These are phyloP conservation scores for Anoplolepis gracilipes DNA, from an alignment of 1,140 invertebrate genomes.

Conservation along the genomic window DNA sequence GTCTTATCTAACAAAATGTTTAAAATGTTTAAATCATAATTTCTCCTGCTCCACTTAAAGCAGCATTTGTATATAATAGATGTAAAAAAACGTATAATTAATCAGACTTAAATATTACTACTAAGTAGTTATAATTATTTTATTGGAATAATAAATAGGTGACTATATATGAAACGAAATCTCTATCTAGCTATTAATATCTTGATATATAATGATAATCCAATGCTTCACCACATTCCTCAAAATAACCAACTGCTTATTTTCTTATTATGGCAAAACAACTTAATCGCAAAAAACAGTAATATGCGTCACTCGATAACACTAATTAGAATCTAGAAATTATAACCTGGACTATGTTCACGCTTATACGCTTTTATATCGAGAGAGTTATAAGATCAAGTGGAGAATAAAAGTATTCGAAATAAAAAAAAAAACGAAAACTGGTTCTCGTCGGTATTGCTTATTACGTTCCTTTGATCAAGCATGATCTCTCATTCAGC, in stretches of 20 bases:
- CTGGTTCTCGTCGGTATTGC: too few relatives aligned
- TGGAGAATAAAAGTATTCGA: conserved; percentile 3
- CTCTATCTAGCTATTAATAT: conserved; percentile 34
- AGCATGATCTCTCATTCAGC: too few relatives aligned
- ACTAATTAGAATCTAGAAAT: background rate
- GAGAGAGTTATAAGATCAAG: conserved; percentile 20
- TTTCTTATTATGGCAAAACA: background rate
- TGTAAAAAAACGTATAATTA: background rate
- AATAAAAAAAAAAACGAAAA: too few relatives aligned
- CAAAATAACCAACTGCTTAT: background rate
- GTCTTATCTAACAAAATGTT: background rate
- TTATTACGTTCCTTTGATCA: too few relatives aligned
- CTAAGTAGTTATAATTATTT: conserved; percentile 6
- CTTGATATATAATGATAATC: background rate
- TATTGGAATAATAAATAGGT: background rate
- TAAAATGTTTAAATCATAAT: background rate
- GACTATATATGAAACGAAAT: conserved; percentile 35
- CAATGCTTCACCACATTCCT: background rate
- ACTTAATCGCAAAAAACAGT: background rate
- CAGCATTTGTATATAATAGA: background rate
- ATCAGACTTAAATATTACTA: background rate
- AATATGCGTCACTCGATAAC: background rate
- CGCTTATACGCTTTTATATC: background rate
- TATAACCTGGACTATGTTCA: background rate
- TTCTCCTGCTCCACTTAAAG: background rate